Conservation (phyloP, 2,888 invertebrate species). For the Julus scanicus region DNA sequence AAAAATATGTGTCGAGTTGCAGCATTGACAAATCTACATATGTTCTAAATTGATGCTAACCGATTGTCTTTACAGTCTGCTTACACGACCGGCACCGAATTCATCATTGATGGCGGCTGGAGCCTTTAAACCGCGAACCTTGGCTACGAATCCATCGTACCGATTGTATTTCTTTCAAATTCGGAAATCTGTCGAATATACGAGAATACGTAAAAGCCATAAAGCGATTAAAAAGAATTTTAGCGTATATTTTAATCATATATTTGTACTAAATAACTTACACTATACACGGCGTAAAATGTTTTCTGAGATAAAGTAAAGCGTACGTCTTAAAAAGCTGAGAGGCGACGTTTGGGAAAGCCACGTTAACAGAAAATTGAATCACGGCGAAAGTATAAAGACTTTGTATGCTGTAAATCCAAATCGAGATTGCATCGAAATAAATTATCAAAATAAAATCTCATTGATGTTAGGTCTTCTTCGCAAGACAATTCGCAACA, state of each 20-base stretch:
- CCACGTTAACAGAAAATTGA: background rate
- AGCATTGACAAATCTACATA: too few species aligned
- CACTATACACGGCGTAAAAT: constrained; percentile 16
- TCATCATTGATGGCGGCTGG: constrained; percentile 62
- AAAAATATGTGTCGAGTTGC: too few species aligned
- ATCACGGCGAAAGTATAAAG: background rate
- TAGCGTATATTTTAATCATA: background rate
- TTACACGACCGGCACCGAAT: constrained; percentile 62
- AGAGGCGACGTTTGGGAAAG: background rate
- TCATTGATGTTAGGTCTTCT: too few species aligned
- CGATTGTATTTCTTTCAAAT: background rate
- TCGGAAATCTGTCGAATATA: background rate
- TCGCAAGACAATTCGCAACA: too few species aligned
- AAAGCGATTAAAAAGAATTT: background rate
- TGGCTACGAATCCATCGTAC: background rate
- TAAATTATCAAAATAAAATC: background rate
- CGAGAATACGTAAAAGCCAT: background rate
- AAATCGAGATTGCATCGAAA: background rate
- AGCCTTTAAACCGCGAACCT: constrained; percentile 58
- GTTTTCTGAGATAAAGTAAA: background rate
- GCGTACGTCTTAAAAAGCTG: background rate
- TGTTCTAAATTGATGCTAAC: background rate
- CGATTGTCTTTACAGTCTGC: constrained; percentile 59
- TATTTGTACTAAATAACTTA: constrained; percentile 47
- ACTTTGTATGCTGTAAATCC: background rate